Conservation (phyloP, 2,113 vertebrate genomes). For the Microcebus tavaratra region DNA sequence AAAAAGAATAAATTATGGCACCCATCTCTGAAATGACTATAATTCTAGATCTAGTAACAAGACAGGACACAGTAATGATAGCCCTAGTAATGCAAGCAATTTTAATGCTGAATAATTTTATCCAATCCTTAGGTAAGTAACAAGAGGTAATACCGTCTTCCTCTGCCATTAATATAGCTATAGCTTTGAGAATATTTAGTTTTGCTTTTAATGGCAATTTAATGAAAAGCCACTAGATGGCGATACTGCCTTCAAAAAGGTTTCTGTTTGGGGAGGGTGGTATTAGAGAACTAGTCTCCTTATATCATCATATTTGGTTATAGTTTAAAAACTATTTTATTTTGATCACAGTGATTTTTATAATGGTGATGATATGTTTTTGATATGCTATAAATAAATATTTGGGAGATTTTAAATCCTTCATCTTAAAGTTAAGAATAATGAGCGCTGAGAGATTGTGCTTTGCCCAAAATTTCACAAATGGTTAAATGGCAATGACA, state of each 20-base stretch:
- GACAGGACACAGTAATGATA: neutral
- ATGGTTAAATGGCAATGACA: neutral
- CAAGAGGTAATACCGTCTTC: neutral
- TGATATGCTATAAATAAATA: neutral
- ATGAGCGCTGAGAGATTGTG: neutral
- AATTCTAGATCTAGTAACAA: conserved; percentile 18
- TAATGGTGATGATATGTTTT: neutral
- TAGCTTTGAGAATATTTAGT: neutral
- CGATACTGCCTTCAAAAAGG: neutral
- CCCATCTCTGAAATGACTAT: neutral
- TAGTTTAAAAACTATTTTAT: neutral
- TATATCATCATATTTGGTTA: neutral
- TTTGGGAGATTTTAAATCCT: neutral
- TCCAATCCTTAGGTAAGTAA: neutral
- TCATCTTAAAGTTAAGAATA: conserved; percentile 24
- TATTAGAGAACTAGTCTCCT: neutral
- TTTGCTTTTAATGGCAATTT: conserved; percentile 38
- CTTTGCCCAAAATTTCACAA: conserved; percentile 26
- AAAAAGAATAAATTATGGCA: neutral
- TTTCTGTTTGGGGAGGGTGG: neutral
- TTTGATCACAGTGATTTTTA: neutral
- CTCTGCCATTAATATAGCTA: neutral
- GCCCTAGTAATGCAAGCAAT: neutral
- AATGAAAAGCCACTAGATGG: conserved; percentile 67
- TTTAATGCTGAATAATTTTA: conserved; percentile 39